Base-by-base conservation (phyloP, 1,140 invertebrate genomes). In the Nixonia krombeini region DNA sequence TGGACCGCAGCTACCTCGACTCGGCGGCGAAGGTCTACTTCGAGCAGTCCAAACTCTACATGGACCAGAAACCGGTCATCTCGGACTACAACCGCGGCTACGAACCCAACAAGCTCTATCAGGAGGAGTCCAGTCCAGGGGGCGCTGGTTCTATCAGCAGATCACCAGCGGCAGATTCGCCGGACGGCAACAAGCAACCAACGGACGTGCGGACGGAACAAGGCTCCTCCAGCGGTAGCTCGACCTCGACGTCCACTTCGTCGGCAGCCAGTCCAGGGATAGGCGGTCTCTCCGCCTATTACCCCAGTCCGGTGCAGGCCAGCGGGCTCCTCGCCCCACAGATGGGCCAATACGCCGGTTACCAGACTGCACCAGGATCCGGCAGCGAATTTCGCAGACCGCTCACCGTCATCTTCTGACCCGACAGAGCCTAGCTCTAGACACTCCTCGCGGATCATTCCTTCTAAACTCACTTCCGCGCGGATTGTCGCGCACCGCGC, bases 351-450 rank as follows among this genome's bases (percentile, higher is more conserved):
- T 91, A 91, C 74, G 78, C 87, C 8, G 87, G 87, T 6, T 90
- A 89, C 71, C 90, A 89, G 74, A 79, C 87, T 0, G 84, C 86
- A 21, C 77, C 66, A 73, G 28, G 74, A 80, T 16, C 87, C 0
- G 86, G 88, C 63, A 84, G 88, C 12, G 93, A 94, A 73, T 94
- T 93, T 80, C 86, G 92, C 49, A 87, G 93, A 74, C 93, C 93
- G 1, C 81, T 94, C 7, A 92, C 93, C 26, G 93, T 94, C 56
- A 93, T 94, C 88, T 94, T 94, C 88, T 95, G 92, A 94, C 92
- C 91, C 88, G 90, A 91, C 72, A 85, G 84, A 75, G 64, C 76
- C 15, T 84, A 84, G 78, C 75, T 80, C 77, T n/a, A n/a, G n/a
- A n/a, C n/a, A 35, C 64, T 78, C 40, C 59, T 79, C 38, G 74